Conservation (phyloP, 1,140 invertebrate species). For the Maconellicoccus hirsutus region DNA sequence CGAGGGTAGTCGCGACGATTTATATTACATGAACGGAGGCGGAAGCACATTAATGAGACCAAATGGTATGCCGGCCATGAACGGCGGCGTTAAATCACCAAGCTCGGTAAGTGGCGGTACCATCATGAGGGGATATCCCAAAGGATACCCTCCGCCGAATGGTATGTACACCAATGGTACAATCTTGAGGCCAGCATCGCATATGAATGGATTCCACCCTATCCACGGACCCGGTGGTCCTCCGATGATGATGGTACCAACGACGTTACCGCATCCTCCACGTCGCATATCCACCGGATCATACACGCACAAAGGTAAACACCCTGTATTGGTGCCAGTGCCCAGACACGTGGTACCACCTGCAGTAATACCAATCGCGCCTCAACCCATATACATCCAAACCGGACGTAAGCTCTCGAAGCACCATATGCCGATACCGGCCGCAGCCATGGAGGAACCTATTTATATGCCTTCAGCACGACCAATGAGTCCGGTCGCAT, state of each 20-base stretch:
- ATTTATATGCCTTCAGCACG: conserved; percentile 47
- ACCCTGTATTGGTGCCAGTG: conserved; percentile 27
- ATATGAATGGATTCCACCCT: conserved; percentile 27
- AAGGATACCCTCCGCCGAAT: conserved; percentile 30
- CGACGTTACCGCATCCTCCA: conserved; percentile 31
- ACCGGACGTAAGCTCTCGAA: conserved; percentile 31
- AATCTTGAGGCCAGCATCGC: conserved; percentile 31
- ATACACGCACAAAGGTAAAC: conserved; percentile 32
- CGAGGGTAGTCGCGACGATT: conserved; percentile 38
- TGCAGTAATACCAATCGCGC: conserved; percentile 35
- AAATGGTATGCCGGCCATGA: conserved; percentile 15
- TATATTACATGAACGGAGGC: conserved; percentile 35
- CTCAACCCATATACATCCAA: conserved; percentile 37
- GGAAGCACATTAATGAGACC: conserved; percentile 36
- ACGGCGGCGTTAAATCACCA: conserved; percentile 28
- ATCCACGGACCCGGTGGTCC: conserved; percentile 27
- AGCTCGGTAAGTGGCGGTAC: conserved; percentile 34
- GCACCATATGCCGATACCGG: conserved; percentile 30
- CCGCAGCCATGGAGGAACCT: conserved; percentile 41
- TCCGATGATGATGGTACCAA: conserved; percentile 30
- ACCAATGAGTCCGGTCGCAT: conserved; percentile 45
- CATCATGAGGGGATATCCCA: conserved; percentile 33
- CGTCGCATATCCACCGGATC: conserved; percentile 32
- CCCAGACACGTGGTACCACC: conserved; percentile 25
- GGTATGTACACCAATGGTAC: conserved; percentile 35